phyloP scores from a whole-genome alignment of 2,888 invertebrate genomes.

The Phortica okadai region DNA sequence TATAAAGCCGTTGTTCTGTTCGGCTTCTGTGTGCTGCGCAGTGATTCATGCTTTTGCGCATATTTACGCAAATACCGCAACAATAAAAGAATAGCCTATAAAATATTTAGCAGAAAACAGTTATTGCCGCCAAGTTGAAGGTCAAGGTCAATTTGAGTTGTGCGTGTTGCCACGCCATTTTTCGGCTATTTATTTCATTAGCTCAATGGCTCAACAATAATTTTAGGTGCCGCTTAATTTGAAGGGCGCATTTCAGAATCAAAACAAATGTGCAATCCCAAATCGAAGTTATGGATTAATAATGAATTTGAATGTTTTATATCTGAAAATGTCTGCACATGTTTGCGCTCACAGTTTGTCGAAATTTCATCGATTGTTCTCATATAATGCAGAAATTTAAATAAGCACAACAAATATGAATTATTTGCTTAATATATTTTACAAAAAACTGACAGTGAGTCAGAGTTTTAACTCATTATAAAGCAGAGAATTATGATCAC shows the following conservation, averaged over 20 bases:
- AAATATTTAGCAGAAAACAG: background rate
- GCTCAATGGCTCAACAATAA: background rate
- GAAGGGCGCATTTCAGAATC: background rate
- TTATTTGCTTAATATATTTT: too few relatives aligned
- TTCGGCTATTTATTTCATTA: background rate
- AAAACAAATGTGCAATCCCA: background rate
- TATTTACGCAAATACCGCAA: background rate
- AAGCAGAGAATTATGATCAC: too few relatives aligned
- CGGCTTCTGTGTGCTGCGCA: background rate
- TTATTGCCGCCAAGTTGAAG: background rate
- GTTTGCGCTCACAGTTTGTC: too few relatives aligned
- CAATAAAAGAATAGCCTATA: background rate
- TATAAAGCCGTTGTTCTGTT: too few relatives aligned
- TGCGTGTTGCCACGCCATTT: background rate
- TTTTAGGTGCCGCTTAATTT: background rate
- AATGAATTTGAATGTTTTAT: too few relatives aligned
- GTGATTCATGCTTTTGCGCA: background rate
- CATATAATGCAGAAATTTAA: too few relatives aligned
- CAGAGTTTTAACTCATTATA: too few relatives aligned
- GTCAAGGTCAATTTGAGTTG: constrained; percentile 20
- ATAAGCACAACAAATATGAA: too few relatives aligned
- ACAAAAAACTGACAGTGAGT: too few relatives aligned
- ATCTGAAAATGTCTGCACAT: too few relatives aligned
- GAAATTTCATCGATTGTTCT: too few relatives aligned
- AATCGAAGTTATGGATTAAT: too few relatives aligned